Conservation (phyloP, 1,140 invertebrate species). For the Pogonognathellus flavescens region DNA sequence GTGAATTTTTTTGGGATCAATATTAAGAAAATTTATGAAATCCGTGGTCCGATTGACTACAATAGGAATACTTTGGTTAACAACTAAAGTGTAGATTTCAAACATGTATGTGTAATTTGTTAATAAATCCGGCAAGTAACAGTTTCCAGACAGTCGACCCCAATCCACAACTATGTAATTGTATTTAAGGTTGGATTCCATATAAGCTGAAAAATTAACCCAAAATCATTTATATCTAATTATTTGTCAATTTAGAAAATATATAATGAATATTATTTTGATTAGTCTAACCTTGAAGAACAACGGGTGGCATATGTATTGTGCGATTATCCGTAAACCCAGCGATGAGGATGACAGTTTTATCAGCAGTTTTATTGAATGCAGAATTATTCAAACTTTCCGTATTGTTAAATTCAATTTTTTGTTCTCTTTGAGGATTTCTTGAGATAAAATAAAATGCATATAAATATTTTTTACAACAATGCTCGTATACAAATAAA, state of each 20-base stretch:
- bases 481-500: not conserved
- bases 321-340: slow-evolving; percentile 26
- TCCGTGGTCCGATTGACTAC: not conserved
- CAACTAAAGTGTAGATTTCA: not conserved
- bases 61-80: not conserved
- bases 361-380: not conserved
- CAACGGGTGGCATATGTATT: not conserved
- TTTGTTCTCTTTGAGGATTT: not conserved
- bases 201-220: slow-evolving; percentile 9
- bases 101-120: not conserved
- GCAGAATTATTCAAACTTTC: not conserved
- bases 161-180: slow-evolving; percentile 15
- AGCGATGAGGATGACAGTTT: not conserved
- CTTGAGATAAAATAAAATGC: too few relatives aligned
- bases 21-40: not conserved
- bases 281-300: not conserved
- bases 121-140: not conserved
- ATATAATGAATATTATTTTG: not conserved
- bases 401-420: not conserved
- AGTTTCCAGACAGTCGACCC: not conserved
- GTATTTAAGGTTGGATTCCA: not conserved
- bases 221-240: not conserved
- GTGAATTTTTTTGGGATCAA: not conserved
- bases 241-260: not conserved
- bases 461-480: not conserved